Percentiles rank a stretch among this genome's conserved stretches.
Evolutionary conservation across 2,888 invertebrate genomes (phyloP).

Genomic region (Leptogaster cylindrica): DNA sequence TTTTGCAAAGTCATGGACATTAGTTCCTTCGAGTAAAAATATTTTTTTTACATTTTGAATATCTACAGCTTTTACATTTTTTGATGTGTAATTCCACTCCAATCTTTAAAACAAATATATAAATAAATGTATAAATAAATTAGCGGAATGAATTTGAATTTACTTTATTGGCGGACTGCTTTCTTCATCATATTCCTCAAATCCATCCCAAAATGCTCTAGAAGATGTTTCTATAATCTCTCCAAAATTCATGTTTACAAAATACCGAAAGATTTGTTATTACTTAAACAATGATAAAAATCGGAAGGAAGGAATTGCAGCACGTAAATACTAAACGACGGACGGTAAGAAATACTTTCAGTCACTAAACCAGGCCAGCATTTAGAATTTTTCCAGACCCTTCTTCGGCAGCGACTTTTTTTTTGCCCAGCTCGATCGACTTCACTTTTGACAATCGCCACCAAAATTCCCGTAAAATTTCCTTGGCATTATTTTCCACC

Average conservation of each 20-base stretch:
- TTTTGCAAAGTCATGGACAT: conserved; percentile 54
- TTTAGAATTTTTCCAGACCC: not conserved
- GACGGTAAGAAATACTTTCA: not conserved
- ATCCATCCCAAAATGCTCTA: conserved; percentile 61
- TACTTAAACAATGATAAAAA: not conserved
- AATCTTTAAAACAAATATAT: not conserved
- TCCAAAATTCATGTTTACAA: conserved; percentile 56
- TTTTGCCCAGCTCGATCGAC: no score
- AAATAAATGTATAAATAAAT: not conserved
- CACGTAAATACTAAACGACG: no score
- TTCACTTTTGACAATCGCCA: not conserved
- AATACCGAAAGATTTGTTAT: conserved; percentile 50
- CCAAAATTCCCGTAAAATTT: not conserved
- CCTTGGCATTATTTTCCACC: no score
- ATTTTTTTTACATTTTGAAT: no score
- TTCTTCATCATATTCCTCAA: conserved; percentile 55
- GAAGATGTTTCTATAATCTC: conserved; percentile 59
- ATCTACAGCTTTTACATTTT: no score
- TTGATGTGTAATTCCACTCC: not conserved
- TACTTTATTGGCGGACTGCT: conserved; percentile 3
- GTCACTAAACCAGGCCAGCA: not conserved
- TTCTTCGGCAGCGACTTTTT: not conserved
- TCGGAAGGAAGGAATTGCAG: no score
- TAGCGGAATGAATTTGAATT: not conserved
- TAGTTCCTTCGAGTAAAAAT: conserved; percentile 55